Percentiles rank a stretch among this genome's conserved stretches.
Conservation (phyloP, 2,888 invertebrate species). For the Lycocerus yunnanus region DNA sequence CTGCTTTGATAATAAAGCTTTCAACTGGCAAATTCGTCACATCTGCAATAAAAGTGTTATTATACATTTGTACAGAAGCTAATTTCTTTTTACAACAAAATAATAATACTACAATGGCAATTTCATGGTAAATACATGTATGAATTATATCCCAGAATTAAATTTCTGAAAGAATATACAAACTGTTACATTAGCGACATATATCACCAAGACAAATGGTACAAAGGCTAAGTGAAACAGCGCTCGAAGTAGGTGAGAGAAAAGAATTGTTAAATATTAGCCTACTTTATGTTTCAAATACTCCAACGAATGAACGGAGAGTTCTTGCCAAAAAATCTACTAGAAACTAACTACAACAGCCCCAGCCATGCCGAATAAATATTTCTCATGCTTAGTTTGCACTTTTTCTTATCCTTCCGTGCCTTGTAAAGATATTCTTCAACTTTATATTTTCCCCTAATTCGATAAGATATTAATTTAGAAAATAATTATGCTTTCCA, state of each 20-base stretch:
- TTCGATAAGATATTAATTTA: slow-evolving; percentile 13
- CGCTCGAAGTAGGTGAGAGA: slow-evolving; percentile 47
- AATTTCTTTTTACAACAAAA: not conserved
- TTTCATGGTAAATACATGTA: slow-evolving; percentile 12
- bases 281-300: slow-evolving; percentile 27
- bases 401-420: slow-evolving; percentile 25
- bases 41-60: slow-evolving; percentile 59
- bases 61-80: not conserved
- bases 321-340: slow-evolving; percentile 30
- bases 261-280: slow-evolving; percentile 42
- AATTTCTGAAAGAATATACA: slow-evolving; percentile 36
- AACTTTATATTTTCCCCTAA: slow-evolving; percentile 4
- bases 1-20: slow-evolving; percentile 65
- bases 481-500: slow-evolving; percentile 11
- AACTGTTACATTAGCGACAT: slow-evolving; percentile 40
- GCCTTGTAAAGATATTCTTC: slow-evolving; percentile 4
- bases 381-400: slow-evolving; percentile 32
- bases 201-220: slow-evolving; percentile 44
- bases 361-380: slow-evolving; percentile 33
- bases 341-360: slow-evolving; percentile 19
- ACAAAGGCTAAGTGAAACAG: slow-evolving; percentile 39
- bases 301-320: slow-evolving; percentile 27
- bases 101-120: slow-evolving; percentile 11
- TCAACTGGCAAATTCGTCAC: slow-evolving; percentile 63
- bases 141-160: slow-evolving; percentile 34